Base-by-base conservation (phyloP, 2,888 invertebrate species). In the Lepetodrilus schrolli region DNA sequence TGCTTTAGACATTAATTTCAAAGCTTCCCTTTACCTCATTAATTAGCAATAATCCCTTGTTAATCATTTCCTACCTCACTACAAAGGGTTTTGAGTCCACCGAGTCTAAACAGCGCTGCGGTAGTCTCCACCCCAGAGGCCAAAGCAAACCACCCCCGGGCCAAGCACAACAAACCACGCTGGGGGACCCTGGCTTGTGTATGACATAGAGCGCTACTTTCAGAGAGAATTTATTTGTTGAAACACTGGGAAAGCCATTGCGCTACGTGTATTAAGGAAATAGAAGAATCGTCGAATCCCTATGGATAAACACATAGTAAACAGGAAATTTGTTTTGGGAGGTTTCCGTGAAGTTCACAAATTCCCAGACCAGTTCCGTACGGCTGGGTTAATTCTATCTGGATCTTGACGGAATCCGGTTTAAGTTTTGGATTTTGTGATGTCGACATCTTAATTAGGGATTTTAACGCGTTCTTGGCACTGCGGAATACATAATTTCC, bases 101-200 rank as follows among this genome's bases (percentile, higher is more conserved):
- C 2, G 30, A 30, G 58, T 30, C 26, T 58, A 58, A 58, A 58
- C 58, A 58, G 30, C 58, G 17, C 58, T 58, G 58, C 58, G 58
- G 58, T 58, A 58, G 58, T 58, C 58, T 34, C 58, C 17, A 58
- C 58, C 58, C 58, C 58, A 58, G 26, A 17, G 58, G 58, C 58
- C 58, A 30, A 58, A 58, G 17, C 26, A 26, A 58, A 58, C 58
- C 17, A 58, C 58, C 58, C 58, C 58, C 34, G 58, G 58, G 58
- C 58, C 58, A 30, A 58, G 17, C 4, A 58, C 21, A 58, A 58
- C 34, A 10, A 58, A 10, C 58, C 58, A 17, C 8, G 34, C 43
- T 43, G 43, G 43, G 43, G 43, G 43, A 43, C 17, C 43, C 13
- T 43, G 43, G n/a, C n/a, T n/a, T n/a, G n/a, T n/a, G n/a, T n/a